Evolutionary conservation across 2,113 vertebrate species (phyloP), one percentile per base, ranked within the genome.

Genomic region (Girardinichthys multiradiatus): DNA sequence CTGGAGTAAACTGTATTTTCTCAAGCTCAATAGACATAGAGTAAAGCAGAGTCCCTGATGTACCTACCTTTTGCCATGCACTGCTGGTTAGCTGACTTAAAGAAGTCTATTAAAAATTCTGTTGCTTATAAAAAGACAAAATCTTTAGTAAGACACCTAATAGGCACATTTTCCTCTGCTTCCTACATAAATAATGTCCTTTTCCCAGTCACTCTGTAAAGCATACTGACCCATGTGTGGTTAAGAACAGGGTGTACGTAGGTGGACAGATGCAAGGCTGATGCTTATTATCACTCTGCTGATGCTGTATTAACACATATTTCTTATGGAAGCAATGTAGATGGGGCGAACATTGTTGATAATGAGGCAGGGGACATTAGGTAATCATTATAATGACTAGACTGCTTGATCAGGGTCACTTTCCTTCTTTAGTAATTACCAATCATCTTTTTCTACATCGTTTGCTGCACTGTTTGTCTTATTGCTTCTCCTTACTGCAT

Each of bases 371-470:
- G 27, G 14, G 59, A 78, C 48, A 74, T 62, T 70, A 57, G 63
- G 61, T 81, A 80, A 74, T 74, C 82, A 73, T 33, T 26, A 28
- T 29, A 68, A 81, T 84, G 68, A 78, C 70, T 76, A 54, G 26
- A 64, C 39, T 7, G 27, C 17, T 60, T 74, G 59, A 74, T 85
- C 37, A 76, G 80, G 63, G 70, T 79, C 37, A 62, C 65, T 81
- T n/a, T 66, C 67, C 31, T 66, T 45, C 0, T 17, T 64, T 58
- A 70, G 48, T 70, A 64, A 69, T 60, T 59, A 51, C n/a, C 58
- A 2, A 28, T 69, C 15, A 39, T 63, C 57, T 60, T 35, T 31
- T 68, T 82, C 48, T 30, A 48, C 14, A 31, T 15, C 30, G 10
- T 77, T 59, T 4, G 6, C 57, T 63, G 64, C 4, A 26, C 29